Evolutionary conservation across 1,140 invertebrate species (phyloP), one percentile per base, ranked within the genome.

Genomic region (Calliopsis andreniformis): DNA sequence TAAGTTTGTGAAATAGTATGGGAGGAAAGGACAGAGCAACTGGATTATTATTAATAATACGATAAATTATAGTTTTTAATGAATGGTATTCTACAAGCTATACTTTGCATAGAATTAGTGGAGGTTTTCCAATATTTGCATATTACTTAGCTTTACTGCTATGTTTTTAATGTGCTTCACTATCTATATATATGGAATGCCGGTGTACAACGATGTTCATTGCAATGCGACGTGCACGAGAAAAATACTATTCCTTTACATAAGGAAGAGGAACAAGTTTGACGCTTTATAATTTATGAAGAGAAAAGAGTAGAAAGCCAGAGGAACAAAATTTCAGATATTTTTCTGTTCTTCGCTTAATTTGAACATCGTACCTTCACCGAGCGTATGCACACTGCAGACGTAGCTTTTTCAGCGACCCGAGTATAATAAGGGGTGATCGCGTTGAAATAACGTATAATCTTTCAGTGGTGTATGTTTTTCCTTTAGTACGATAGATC

Each of bases 91-190:
- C 63, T 95, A 96, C 94, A 95, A 95, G 94, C 95, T 96, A 96
- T 96, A 96, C 95, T 96, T 96, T 96, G 95, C 95, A 96, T 96
- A 95, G 95, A 96, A 95, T 95, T 96, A 96, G 95, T 96, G 95
- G 94, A 95, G 80, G 95, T 95, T 95, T 95, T 95, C 94, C 94
- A 89, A 90, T 86, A 86, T 87, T 87, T 85, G 68, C 78, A 88
- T 88, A 83, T 86, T 87, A 85, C 68, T 88, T 88, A 87, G 86
- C 75, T 86, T 39, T 89, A 79, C 30, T 68, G 82, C 79, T 89
- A 87, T 87, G 84, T 88, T 89, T 88, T 81, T 79, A 83, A 87
- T 86, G 83, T 88, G 82, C 82, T 86, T 81, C 42, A 85, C 79
- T 85, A 75, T 80, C 69, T 72, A 70, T 68, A 77, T 68, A 77